phyloP scores from a whole-genome alignment of 2,797 vertebrate genomes.

The Anabas testudineus region DNA sequence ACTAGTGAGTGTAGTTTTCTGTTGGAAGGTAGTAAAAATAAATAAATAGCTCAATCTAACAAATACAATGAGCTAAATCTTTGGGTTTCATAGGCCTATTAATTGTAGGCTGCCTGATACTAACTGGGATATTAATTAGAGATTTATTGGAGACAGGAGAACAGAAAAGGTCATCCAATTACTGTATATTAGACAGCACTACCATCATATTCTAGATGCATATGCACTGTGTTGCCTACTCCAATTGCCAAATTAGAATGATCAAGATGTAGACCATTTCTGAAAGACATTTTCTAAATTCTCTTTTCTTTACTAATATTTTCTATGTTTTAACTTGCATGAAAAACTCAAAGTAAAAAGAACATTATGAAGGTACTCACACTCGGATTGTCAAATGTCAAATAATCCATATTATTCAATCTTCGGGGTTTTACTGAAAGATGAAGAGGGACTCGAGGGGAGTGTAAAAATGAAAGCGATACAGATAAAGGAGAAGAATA shows the following conservation, averaged over 20 bases:
- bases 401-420: background rate
- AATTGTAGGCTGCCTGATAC: constrained; percentile 4
- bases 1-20: background rate
- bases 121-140: constrained; percentile 41
- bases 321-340: background rate
- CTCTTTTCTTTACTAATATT: background rate
- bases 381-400: background rate
- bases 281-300: background rate
- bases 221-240: background rate
- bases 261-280: background rate
- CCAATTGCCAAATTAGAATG: constrained; percentile 23
- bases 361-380: background rate
- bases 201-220: constrained; percentile 17
- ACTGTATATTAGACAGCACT: constrained; percentile 19
- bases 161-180: constrained; percentile 36
- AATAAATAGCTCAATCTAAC: background rate
- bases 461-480: constrained; percentile 32
- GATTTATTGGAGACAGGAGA: constrained; percentile 24
- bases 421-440: background rate
- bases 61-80: constrained; percentile 1
- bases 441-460: background rate
- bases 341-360: background rate
- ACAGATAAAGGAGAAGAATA: constrained; percentile 54
- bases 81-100: constrained; percentile 26
- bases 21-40: background rate